Percentiles rank a stretch among this genome's conserved stretches.
Evolutionary conservation across 2,888 invertebrate genomes (phyloP).

Genomic region (Plebejus melissa): DNA sequence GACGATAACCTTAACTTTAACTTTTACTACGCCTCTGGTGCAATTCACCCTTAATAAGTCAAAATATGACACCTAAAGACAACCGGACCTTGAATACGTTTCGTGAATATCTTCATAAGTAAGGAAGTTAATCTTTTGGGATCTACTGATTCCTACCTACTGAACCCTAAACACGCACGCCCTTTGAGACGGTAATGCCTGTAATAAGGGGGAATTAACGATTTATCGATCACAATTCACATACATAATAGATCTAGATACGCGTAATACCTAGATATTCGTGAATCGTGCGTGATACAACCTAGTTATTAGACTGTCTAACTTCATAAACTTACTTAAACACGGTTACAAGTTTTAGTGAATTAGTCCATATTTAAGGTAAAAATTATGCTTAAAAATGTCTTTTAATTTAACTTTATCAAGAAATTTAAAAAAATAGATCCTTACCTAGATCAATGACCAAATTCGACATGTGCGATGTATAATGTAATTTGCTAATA

Average conservation of each 20-base stretch:
- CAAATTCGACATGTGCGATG: too few relatives aligned
- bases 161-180: background rate
- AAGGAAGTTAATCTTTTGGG: background rate
- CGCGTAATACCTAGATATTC: background rate
- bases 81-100: background rate
- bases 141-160: background rate
- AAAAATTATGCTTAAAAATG: too few relatives aligned
- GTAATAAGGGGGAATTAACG: background rate
- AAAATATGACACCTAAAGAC: background rate
- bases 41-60: background rate
- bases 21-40: too few relatives aligned
- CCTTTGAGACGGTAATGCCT: background rate
- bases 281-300: background rate
- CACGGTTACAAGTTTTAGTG: too few relatives aligned
- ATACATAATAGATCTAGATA: background rate
- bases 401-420: too few relatives aligned
- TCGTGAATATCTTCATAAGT: background rate
- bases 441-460: too few relatives aligned
- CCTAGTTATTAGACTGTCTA: background rate
- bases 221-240: conserved; percentile 14
- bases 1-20: too few relatives aligned
- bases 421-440: too few relatives aligned
- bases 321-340: background rate
- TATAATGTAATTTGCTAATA: too few relatives aligned
- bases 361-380: too few relatives aligned